Evolutionary conservation across 2,113 vertebrate species (phyloP), one percentile per base, ranked within the genome.

Genomic region (Platichthys flesus): DNA sequence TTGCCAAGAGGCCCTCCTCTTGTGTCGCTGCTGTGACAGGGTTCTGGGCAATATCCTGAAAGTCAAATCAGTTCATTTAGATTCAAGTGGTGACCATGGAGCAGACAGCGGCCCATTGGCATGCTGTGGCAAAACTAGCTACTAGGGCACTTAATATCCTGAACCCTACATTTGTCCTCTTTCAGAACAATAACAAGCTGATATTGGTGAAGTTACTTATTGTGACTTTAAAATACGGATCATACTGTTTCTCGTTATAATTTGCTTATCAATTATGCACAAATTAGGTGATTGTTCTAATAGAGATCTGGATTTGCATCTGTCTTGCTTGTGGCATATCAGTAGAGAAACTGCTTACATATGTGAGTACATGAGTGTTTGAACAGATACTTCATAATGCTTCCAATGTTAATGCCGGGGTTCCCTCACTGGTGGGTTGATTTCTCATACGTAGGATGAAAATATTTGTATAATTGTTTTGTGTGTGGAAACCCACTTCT

Each of bases 31-130:
- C 85, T 64, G 87, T 84, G 65, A 81, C 85, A 93, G 83, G 67
- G 54, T 93, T 93, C 85, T 94, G 94, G 93, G 94, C 93, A 93
- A 90, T 85, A 90, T 88, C 88, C 95, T 93, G 91, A 93, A 93
- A 93, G 93, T 93, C 92, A 90, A 93, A 93, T 93, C 92, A 93
- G 92, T 95, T 95, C 88, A 94, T 95, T 96, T 94, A 91, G 90
- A 95, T 94, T 95, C 92, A 95, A 95, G 92, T 93, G 89, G 88
- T 89, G 90, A 85, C 85, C 84, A 62, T 80, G 93, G 93, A 94
- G 92, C 90, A 88, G 90, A 89, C 84, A 85, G 88, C 77, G 78
- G 83, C 76, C 81, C 76, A 78, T 86, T 81, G 89, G 88, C 85
- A 89, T 78, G 81, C 88, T 78, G 70, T 68, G 72, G 84, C 74